Percentiles rank a stretch among this genome's conserved stretches.
phyloP scores from a whole-genome alignment of 2,888 invertebrate genomes.

The Eupithecia exiguata region DNA sequence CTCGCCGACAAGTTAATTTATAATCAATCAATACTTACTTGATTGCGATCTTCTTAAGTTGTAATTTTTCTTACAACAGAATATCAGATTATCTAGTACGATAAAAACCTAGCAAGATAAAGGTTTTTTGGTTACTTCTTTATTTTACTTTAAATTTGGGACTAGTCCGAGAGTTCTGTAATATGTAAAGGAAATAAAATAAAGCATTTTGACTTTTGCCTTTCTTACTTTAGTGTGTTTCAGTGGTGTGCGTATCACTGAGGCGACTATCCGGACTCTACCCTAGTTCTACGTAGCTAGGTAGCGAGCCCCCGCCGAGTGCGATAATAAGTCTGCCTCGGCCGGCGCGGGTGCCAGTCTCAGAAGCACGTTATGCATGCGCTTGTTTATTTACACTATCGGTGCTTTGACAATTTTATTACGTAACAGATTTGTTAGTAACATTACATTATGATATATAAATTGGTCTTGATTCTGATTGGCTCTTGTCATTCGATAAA shows the following conservation, averaged over 20 bases:
- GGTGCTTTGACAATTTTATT: no score
- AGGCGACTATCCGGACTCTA: not conserved
- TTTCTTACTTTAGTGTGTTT: not conserved
- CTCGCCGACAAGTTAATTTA: no score
- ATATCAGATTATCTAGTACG: not conserved
- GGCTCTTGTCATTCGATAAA: no score
- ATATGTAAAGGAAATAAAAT: not conserved
- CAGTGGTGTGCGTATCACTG: not conserved
- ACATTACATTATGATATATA: no score
- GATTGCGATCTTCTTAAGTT: no score
- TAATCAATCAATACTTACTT: no score
- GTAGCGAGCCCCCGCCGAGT: not conserved
- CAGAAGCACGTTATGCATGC: not conserved
- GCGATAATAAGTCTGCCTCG: not conserved
- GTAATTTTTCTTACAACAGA: no score
- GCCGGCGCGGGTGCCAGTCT: not conserved
- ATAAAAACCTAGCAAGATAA: not conserved
- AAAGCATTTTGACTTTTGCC: not conserved
- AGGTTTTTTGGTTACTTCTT: no score
- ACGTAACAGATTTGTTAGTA: no score
- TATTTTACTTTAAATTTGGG: no score
- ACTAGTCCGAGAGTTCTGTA: not conserved
- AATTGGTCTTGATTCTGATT: no score
- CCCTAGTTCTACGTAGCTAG: not conserved
- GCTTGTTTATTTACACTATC: not conserved